Base-by-base conservation (phyloP, 2,888 invertebrate species). In the Ectemnius lituratus region DNA sequence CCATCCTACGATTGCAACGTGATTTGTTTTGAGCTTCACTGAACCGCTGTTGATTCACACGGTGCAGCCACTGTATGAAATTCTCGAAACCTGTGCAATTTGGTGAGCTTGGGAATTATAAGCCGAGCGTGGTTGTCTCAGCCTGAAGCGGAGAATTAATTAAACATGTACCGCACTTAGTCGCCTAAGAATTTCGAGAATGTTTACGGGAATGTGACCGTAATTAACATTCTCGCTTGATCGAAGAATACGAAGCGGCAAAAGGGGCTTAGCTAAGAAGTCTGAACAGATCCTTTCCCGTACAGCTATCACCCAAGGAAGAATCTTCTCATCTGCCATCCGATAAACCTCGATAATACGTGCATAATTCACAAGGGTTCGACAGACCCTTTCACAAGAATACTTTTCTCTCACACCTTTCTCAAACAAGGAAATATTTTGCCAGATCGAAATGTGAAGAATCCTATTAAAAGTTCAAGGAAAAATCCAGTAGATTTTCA, bases 161-260 rank as follows among this genome's bases (percentile, higher is more conserved):
- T 70, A 75, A 78, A 68, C 63, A 49, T 5, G 16, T 57, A 18
- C 27, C 23, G 61, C 57, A 45, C 65, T 62, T 61, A 58, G n/a
- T 37, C 62, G 14, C 45, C 56, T 62, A 37, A 52, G 62, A 70
- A 73, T 73, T 65, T 64, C 47, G 63, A n/a, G n/a, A 13, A 61
- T 37, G 62, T 62, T 64, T 69, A 58, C 69, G n/a, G 11, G 47
- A 47, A 37, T 2, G 62, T n/a, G 52, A n/a, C 13, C 27, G 60
- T 27, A 74, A 67, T 70, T 61, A 71, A 63, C 62, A 37, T 37
- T 37, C 37, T 37, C 37, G 37, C 37, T 11, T 37, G 37, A 1
- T 4, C 37, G 23, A 37, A 45, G 16, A 45, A 57, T 11, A 16
- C 16, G n/a, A 18, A 13, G 20, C 58, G n/a, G 27, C 8, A 0